Base-by-base conservation (phyloP, 2,888 invertebrate genomes). In the Bhutanitis thaidina region DNA sequence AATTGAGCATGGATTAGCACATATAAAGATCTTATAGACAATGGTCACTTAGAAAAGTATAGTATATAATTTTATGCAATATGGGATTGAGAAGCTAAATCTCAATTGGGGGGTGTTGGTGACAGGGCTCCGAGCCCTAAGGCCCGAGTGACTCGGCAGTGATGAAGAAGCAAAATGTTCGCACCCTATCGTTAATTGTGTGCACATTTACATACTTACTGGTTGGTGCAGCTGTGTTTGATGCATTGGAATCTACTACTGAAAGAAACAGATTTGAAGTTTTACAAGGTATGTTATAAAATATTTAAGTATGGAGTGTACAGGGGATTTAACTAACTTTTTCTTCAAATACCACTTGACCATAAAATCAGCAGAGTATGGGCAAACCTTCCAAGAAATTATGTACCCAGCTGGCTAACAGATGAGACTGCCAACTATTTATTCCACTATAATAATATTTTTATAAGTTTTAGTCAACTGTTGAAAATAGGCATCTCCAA, bases 81-180 rank as follows among this genome's bases (percentile, higher is more conserved):
- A 61, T 69, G 73, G 73, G 71, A 74, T 66, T 69, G 69, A 62
- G 61, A 62, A 57, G 57, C 54, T 54, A 58, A 59, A 60, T 69
- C 59, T 61, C 56, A 59, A 59, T 64, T 67, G 64, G 65, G 67
- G 65, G 67, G 62, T 53, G 60, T 57, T 58, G 59, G 60, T 55
- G 59, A 57, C 56, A 57, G 81, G 84, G 84, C 78, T 73, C 63
- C 67, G 69, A 65, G 83, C 83, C 82, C 76, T 67, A 71, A 76
- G 79, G 78, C 74, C 69, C 74, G 75, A 72, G 69, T 64, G 70
- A 79, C 74, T 82, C 65, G 83, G 86, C 80, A 88, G 88, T 86
- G 79, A 99, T 99, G 99, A 99, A 99, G 96, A 98, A 98, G 93
- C 99, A 99, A 95, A 99, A 99, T 96, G 98, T 99, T 90, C 97